phyloP scores from a whole-genome alignment of 2,888 invertebrate species.

The Parnassius apollo region DNA sequence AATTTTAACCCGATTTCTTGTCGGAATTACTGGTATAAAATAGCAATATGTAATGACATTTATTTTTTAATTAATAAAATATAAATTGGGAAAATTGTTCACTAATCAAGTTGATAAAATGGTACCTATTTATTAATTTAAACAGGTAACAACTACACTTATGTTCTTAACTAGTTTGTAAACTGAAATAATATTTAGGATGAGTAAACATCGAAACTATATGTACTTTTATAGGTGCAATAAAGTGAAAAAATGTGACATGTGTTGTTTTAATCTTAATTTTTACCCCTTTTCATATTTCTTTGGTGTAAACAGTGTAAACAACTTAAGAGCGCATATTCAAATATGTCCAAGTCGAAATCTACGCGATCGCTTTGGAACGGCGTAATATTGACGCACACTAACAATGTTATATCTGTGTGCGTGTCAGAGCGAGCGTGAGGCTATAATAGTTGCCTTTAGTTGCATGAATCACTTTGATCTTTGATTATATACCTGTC shows the following conservation, averaged over 20 bases:
- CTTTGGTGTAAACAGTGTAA: too few species aligned
- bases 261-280: conserved; percentile 18
- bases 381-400: too few species aligned
- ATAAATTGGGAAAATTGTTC: conserved; percentile 21
- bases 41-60: not conserved
- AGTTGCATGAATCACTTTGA: too few species aligned
- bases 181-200: conserved; percentile 30
- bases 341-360: too few species aligned
- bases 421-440: too few species aligned
- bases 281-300: too few species aligned
- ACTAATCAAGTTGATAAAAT: conserved; percentile 2
- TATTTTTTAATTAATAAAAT: conserved; percentile 1
- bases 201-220: conserved; percentile 62
- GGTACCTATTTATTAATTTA: conserved; percentile 13
- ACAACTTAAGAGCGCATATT: too few species aligned
- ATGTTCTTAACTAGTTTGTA: conserved; percentile 15
- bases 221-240: conserved; percentile 80
- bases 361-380: too few species aligned
- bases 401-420: too few species aligned
- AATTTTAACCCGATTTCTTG: conserved; percentile 4
- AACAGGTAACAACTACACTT: conserved; percentile 18
- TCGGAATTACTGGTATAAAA: conserved; percentile 4
- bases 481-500: too few species aligned
- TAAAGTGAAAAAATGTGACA: conserved; percentile 66
- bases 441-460: too few species aligned